A percentile compares a stretch with the other conserved stretches of the same genome.
Evolutionary conservation across 2,888 invertebrate genomes (phyloP).

Genomic region (Limnephilus lunatus): DNA sequence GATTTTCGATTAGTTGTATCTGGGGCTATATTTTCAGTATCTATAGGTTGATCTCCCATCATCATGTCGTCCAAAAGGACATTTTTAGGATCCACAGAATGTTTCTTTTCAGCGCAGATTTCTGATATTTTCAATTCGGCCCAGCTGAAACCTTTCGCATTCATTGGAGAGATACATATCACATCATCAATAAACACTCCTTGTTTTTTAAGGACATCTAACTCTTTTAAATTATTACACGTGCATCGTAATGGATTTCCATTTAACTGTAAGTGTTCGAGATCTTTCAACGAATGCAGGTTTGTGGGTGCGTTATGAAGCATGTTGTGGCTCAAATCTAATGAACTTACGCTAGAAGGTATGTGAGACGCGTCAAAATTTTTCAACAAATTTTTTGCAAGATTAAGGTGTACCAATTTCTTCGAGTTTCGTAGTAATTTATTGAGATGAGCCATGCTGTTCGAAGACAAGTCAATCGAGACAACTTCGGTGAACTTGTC

Average conservation of each 20-base stretch:
- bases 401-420: conserved; percentile 78
- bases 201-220: conserved; percentile 79
- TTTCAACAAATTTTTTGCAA: conserved; percentile 80
- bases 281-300: conserved; percentile 75
- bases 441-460: conserved; percentile 78
- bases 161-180: conserved; percentile 77
- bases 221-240: conserved; percentile 81
- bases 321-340: conserved; percentile 81
- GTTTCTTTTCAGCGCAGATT: conserved; percentile 70
- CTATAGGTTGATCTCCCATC: conserved; percentile 80
- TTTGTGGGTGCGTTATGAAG: conserved; percentile 80
- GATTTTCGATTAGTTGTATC: conserved; percentile 73
- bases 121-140: conserved; percentile 78
- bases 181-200: conserved; percentile 78
- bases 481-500: conserved; percentile 79
- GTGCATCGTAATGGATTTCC: conserved; percentile 85
- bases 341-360: conserved; percentile 78
- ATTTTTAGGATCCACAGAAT: conserved; percentile 48
- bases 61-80: conserved; percentile 77
- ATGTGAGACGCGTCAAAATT: conserved; percentile 76
- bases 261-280: conserved; percentile 81
- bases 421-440: conserved; percentile 78
- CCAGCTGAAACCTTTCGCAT: conserved; percentile 77
- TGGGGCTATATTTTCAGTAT: conserved; percentile 71
- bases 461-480: conserved; percentile 81